Evolutionary conservation across 2,797 vertebrate genomes (phyloP), one percentile per base, ranked within the genome.

Genomic region (Chloroceryle amazona): DNA sequence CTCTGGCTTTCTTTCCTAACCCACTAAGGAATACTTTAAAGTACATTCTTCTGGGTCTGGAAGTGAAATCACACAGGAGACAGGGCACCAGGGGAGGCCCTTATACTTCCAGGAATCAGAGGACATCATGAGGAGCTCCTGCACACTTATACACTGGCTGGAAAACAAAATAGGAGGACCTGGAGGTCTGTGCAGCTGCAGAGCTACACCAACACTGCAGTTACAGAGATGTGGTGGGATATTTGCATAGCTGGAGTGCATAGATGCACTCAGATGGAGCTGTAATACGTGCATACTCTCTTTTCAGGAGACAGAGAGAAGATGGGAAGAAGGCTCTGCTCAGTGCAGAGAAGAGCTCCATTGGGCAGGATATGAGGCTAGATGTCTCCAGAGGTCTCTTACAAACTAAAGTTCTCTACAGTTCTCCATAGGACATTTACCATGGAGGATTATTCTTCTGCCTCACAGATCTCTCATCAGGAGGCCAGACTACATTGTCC

Each of bases 191-290:
- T 39, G 60, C 44, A 35, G 44, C 57, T 84, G 41, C 2, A 0
- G n/a, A 74, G 13, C 47, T 67, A 0, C 1, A 1, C 44, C 29
- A 3, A 29, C 33, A 6, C 28, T 54, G 58, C 5, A 9, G 0
- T 9, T 23, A 11, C 49, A 74, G 62, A 71, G 39, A 4, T 10
- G 25, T 26, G 28, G 35, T 37, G 70, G 31, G 37, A 19, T 46
- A 62, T 62, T 42, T 61, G 70, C 20, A 1, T 21, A 46, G 37
- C 52, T 68, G 26, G 22, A 61, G 25, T 18, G 22, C 5, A 4
- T 1, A 14, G 41, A 21, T 29, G 28, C 33, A 1, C 39, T 49
- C 52, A 29, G 29, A 5, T 54, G 41, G 21, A 68, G 37, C 19
- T 67, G 3, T 41, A 14, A 52, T 18, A 75, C 21, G 4, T 8